These are phyloP conservation scores for Perca schrenkii DNA, from an alignment of 2,113 vertebrate genomes.

Conservation along the genomic window DNA sequence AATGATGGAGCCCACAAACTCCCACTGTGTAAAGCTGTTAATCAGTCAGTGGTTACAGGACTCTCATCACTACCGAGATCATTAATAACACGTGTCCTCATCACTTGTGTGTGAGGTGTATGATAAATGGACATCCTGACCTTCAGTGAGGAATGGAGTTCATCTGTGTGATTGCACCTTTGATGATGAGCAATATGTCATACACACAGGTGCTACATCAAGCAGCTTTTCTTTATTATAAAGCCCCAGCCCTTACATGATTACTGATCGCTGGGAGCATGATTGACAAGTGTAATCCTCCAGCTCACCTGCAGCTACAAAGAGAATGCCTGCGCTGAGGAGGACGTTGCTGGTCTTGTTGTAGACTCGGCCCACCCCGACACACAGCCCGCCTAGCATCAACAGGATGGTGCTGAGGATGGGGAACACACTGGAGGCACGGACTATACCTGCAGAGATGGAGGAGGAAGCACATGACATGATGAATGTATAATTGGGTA, in stretches of 20 bases:
- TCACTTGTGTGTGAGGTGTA: neutral
- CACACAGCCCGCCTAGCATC: constrained; percentile 93
- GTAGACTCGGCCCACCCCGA: constrained; percentile 93
- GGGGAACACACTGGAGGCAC: constrained; percentile 97
- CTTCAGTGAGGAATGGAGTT: neutral
- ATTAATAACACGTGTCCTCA: constrained; percentile 7
- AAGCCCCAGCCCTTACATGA: neutral
- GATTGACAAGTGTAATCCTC: neutral
- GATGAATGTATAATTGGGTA: neutral
- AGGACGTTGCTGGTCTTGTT: constrained; percentile 95
- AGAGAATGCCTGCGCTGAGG: constrained; percentile 96
- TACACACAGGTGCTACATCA: constrained; percentile 9
- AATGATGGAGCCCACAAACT: neutral
- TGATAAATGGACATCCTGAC: constrained; percentile 24
- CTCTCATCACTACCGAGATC: neutral
- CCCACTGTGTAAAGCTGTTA: neutral
- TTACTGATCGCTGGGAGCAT: constrained; percentile 6
- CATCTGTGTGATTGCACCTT: constrained; percentile 28
- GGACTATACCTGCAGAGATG: constrained; percentile 90
- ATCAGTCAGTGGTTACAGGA: constrained; percentile 23
- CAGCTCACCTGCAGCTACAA: constrained; percentile 95
- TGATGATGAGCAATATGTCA: constrained; percentile 19
- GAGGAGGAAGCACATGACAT: neutral
- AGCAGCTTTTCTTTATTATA: constrained; percentile 25
- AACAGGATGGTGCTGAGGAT: constrained; percentile 95